Conservation (phyloP, 2,797 vertebrate genomes). For the Mormyrus hasselquistii region DNA sequence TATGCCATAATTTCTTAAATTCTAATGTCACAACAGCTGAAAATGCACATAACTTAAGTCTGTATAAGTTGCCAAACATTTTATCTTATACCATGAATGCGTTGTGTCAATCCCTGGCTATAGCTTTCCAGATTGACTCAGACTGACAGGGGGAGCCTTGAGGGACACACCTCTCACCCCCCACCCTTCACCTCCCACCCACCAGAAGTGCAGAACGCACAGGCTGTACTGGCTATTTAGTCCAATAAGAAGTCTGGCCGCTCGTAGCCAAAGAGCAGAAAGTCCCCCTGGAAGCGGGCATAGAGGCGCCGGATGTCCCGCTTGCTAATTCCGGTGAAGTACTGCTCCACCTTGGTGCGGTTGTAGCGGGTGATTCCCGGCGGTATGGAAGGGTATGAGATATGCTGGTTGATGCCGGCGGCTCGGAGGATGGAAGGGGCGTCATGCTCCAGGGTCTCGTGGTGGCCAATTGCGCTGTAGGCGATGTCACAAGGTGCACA, state of each 20-base stretch:
- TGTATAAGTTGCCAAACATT: neutral
- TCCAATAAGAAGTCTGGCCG: constrained; percentile 83
- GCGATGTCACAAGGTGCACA: constrained; percentile 88
- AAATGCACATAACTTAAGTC: neutral
- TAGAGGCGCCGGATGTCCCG: constrained; percentile 82
- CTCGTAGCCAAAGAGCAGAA: constrained; percentile 85
- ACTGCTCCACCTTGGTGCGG: constrained; percentile 82
- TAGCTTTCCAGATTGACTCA: neutral
- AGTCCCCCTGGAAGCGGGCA: constrained; percentile 81
- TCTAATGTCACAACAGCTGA: neutral
- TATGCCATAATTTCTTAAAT: neutral
- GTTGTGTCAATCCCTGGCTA: neutral
- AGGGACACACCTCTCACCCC: neutral
- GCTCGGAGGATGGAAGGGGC: constrained; percentile 80
- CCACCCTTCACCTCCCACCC: neutral
- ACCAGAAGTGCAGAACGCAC: neutral
- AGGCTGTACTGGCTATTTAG: constrained; percentile 41
- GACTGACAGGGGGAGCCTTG: neutral
- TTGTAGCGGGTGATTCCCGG: constrained; percentile 90
- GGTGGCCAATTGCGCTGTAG: constrained; percentile 85
- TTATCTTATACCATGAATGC: neutral
- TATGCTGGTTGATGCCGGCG: constrained; percentile 76
- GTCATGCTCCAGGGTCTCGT: constrained; percentile 87
- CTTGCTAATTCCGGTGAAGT: constrained; percentile 84
- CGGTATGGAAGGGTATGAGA: constrained; percentile 91